phyloP scores from a whole-genome alignment of 2,113 vertebrate species.

The Hydrolagus affinis region DNA sequence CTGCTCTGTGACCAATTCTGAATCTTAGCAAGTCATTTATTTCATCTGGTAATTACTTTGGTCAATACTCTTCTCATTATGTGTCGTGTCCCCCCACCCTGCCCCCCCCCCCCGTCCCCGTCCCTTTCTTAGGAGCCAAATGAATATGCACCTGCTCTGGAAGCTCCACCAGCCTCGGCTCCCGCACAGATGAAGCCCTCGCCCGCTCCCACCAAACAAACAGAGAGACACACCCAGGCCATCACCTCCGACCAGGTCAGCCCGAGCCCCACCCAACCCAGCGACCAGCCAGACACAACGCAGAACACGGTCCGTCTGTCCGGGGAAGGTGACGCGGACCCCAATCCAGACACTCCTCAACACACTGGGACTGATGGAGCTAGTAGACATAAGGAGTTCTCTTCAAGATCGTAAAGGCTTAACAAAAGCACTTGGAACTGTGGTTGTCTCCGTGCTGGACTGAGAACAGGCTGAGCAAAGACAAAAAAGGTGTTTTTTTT shows the following conservation, averaged over 20 bases:
- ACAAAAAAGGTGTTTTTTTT: background rate
- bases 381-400: conserved; percentile 3
- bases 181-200: background rate
- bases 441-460: background rate
- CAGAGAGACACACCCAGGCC: background rate
- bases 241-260: background rate
- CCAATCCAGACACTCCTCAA: background rate
- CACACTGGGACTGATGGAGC: background rate
- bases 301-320: background rate
- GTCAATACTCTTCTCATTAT: background rate
- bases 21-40: no score
- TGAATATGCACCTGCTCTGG: background rate
- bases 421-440: background rate
- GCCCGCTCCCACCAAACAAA: background rate
- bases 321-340: background rate
- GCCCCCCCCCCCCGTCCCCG: no score
- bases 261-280: background rate
- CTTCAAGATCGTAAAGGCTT: background rate
- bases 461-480: background rate
- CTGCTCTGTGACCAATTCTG: no score
- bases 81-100: no score
- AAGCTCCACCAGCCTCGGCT: background rate
- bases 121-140: background rate
- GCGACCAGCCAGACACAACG: background rate
- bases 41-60: background rate